Percentiles rank a stretch among this genome's conserved stretches.
These are phyloP conservation scores for Stomatorhinus ivindoensis DNA, from an alignment of 2,113 vertebrate species.

Conservation along the genomic window DNA sequence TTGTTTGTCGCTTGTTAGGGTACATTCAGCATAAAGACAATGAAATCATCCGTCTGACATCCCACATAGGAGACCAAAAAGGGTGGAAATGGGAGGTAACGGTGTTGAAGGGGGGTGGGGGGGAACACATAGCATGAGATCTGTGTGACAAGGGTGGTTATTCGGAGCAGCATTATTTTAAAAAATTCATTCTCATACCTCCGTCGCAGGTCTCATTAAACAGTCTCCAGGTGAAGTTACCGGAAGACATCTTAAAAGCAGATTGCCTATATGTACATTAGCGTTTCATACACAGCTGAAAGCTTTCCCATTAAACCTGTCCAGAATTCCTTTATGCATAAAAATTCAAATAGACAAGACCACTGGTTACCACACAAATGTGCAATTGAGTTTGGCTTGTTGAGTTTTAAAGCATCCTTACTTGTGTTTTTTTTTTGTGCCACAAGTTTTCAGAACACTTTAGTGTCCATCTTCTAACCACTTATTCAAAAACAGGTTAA, in stretches of 20 bases:
- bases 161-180: neutral
- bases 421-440: neutral
- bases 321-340: neutral
- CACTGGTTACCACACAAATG: neutral
- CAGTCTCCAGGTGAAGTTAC: neutral
- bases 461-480: neutral
- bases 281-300: neutral
- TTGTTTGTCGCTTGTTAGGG: neutral
- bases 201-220: neutral
- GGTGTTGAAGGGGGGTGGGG: neutral
- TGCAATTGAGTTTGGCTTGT: neutral
- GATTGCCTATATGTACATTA: neutral
- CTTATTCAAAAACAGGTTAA: neutral
- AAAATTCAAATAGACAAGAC: neutral
- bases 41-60: neutral
- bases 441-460: neutral
- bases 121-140: neutral
- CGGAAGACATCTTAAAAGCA: neutral
- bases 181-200: neutral
- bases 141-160: neutral
- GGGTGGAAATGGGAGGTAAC: neutral
- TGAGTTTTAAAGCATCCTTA: neutral
- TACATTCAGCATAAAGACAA: neutral
- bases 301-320: neutral
- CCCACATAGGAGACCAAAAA: neutral